Evolutionary conservation across 2,797 vertebrate species (phyloP), one percentile per base, ranked within the genome.

Genomic region (Sitta carolinensis): DNA sequence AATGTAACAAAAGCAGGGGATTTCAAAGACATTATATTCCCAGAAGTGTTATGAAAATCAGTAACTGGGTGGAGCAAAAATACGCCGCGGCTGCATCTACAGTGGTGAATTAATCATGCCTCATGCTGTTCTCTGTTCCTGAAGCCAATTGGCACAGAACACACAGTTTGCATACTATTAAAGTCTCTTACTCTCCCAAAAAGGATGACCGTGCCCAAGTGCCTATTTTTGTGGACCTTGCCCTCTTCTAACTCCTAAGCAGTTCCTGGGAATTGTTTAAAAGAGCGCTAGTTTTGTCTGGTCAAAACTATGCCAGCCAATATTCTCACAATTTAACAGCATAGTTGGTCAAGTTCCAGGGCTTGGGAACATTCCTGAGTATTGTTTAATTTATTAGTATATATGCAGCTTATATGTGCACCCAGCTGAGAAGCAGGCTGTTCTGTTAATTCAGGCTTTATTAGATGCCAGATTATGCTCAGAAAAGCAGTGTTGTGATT

Each of bases 361-460:
- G 16, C 90, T 84, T 86, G 69, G 69, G 67, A 94, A 67, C n/a
- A 36, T 96, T 95, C 85, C 26, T 5, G 3, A 38, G 70, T 91
- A 95, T 95, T 96, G 93, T 96, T 96, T 91, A 94, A 94, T 96
- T 94, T 96, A 94, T 95, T 90, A 90, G 69, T 88, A 54, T 57
- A 72, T 73, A 73, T 75, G 76, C 51, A 90, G 55, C 47, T 81
- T 93, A 86, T 0, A 4, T 93, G 87, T 81, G 69, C 85, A 90
- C 48, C 88, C 94, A 93, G 42, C 90, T 88, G 95, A 94, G 94
- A 95, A 93, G 88, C 90, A 90, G 85, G 59, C 62, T 94, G 94
- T 75, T 95, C 62, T 81, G 51, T 73, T 94, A 95, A 90, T 86
- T 86, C 40, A 79, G 81, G 25, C 55, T 95, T 73, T 93, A 88